These are phyloP conservation scores for Hoplostethus mediterraneus DNA, from an alignment of 2,797 vertebrate species.

Conservation along the genomic window DNA sequence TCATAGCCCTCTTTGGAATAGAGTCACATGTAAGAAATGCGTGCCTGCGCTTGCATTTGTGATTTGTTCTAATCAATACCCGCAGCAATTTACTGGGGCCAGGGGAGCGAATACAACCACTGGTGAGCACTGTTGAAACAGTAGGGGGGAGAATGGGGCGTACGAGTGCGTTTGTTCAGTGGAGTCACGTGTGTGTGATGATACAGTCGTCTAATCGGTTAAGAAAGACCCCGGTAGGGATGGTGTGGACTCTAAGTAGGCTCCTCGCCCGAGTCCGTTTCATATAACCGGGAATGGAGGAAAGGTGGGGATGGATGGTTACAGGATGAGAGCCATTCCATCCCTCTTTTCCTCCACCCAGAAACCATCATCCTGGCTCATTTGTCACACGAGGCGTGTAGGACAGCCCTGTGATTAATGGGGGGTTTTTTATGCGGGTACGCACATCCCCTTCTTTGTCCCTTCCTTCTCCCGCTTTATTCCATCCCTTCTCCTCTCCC, in stretches of 20 bases:
- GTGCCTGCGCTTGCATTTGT: background rate
- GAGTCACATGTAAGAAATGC: conserved; percentile 41
- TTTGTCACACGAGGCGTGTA: conserved; percentile 76
- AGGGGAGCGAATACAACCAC: conserved; percentile 33
- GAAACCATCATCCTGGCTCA: conserved; percentile 82
- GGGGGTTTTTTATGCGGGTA: conserved; percentile 60
- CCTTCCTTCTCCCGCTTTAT: conserved; percentile 50
- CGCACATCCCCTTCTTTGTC: conserved; percentile 57
- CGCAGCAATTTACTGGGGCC: conserved; percentile 42
- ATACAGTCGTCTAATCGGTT: conserved; percentile 48
- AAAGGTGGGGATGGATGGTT: conserved; percentile 28
- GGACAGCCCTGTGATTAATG: conserved; percentile 79
- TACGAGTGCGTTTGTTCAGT: conserved; percentile 37
- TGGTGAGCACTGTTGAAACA: conserved; percentile 21
- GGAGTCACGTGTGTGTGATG: conserved; percentile 25
- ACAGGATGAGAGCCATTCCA: conserved; percentile 40
- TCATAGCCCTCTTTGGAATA: conserved; percentile 6
- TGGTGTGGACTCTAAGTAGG: conserved; percentile 32
- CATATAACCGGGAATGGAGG: conserved; percentile 49
- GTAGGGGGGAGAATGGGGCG: conserved; percentile 2
- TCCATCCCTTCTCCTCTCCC: conserved; percentile 31
- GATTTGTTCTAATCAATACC: conserved; percentile 56
- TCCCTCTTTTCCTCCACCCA: conserved; percentile 66
- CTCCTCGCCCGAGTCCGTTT: conserved; percentile 58
- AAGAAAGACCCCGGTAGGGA: conserved; percentile 37